Conservation (phyloP, 2,113 vertebrate genomes). For the Gasterosteus nipponicus region DNA sequence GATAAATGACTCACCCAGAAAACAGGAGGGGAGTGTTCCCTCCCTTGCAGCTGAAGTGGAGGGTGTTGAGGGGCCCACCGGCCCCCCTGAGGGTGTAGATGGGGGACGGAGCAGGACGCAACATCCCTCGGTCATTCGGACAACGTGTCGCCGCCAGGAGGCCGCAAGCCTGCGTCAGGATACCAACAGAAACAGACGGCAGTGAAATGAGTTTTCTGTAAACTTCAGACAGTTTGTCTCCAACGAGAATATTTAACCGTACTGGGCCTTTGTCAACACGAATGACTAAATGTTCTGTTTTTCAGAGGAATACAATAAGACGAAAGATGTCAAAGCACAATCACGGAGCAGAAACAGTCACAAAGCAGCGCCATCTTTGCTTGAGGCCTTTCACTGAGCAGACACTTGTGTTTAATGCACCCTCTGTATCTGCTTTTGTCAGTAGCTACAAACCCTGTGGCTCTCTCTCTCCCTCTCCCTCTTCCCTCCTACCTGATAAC, state of each 20-base stretch:
- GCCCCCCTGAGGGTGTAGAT: slow-evolving; percentile 89
- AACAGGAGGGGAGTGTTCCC: slow-evolving; percentile 82
- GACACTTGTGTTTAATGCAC: slow-evolving; percentile 41
- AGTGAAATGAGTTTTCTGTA: background rate
- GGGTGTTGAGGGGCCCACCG: slow-evolving; percentile 83
- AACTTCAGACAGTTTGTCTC: background rate
- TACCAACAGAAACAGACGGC: slow-evolving; percentile 11
- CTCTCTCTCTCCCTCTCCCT: slow-evolving; percentile 32
- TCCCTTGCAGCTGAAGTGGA: slow-evolving; percentile 84
- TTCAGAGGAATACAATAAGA: background rate
- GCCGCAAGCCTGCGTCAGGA: background rate
- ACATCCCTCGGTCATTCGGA: slow-evolving; percentile 64
- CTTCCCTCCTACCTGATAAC: slow-evolving; percentile 62
- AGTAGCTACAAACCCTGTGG: slow-evolving; percentile 69
- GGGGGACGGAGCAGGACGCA: slow-evolving; percentile 85
- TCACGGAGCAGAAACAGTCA: slow-evolving; percentile 20
- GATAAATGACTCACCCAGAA: slow-evolving; percentile 86
- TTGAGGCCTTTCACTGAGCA: slow-evolving; percentile 36
- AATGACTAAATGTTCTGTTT: background rate
- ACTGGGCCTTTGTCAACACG: background rate
- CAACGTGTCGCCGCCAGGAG: slow-evolving; percentile 8
- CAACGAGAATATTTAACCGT: background rate
- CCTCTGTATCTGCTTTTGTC: slow-evolving; percentile 63
- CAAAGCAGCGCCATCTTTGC: slow-evolving; percentile 24
- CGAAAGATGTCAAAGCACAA: slow-evolving; percentile 26